These are phyloP conservation scores for Macropis europaea DNA, from an alignment of 2,888 invertebrate species.

Conservation along the genomic window DNA sequence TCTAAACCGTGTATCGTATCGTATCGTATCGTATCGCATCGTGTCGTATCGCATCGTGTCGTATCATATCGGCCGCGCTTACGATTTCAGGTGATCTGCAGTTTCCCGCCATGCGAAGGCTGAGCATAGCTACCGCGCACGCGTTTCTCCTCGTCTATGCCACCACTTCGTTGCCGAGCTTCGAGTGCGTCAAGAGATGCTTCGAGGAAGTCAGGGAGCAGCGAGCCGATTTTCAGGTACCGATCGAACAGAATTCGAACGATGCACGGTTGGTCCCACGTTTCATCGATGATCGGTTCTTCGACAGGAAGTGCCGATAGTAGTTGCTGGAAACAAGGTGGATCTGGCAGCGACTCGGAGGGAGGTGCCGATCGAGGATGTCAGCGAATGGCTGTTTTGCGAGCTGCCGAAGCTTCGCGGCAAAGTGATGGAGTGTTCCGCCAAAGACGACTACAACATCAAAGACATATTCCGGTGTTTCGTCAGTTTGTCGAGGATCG, in stretches of 20 bases:
- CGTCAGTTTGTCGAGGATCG: slow-evolving; percentile 87
- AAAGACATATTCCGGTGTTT: slow-evolving; percentile 90
- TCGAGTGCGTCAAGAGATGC: slow-evolving; percentile 87
- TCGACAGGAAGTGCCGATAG: slow-evolving; percentile 89
- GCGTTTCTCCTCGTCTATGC: slow-evolving; percentile 94
- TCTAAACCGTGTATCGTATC: too few species aligned
- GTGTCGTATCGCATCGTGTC: too few species aligned
- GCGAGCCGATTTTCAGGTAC: slow-evolving; percentile 86
- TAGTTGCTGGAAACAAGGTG: slow-evolving; percentile 92
- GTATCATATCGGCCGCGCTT: too few species aligned
- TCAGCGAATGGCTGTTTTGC: slow-evolving; percentile 90
- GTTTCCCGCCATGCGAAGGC: slow-evolving; percentile 93
- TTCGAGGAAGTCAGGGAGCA: slow-evolving; percentile 92
- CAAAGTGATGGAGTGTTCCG: slow-evolving; percentile 89
- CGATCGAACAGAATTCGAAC: too few species aligned
- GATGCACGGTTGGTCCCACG: too few species aligned
- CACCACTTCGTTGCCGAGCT: slow-evolving; percentile 87
- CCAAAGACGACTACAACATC: slow-evolving; percentile 89
- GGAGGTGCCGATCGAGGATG: slow-evolving; percentile 89
- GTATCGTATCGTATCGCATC: too few species aligned
- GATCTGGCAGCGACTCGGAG: slow-evolving; percentile 87
- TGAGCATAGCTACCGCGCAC: slow-evolving; percentile 93
- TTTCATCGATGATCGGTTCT: neutral
- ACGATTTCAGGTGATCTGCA: slow-evolving; percentile 87
- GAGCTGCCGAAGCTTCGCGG: slow-evolving; percentile 88